Evolutionary conservation across 2,113 vertebrate genomes (phyloP), one percentile per base, ranked within the genome.

Genomic region (Podiceps cristatus): DNA sequence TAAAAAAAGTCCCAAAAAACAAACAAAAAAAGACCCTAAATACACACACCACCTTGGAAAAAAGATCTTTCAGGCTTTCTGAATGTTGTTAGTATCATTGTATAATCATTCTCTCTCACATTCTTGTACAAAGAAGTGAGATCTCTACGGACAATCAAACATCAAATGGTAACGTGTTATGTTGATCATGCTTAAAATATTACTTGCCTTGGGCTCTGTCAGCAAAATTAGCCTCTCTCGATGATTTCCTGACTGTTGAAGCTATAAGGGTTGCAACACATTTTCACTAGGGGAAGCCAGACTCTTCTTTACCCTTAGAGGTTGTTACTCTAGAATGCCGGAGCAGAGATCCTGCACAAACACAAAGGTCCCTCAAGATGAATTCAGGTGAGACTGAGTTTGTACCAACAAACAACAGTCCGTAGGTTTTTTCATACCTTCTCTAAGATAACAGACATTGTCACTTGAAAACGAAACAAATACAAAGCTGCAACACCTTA

Each of bases 131-230:
- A 88, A 93, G 79, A 58, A 86, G 42, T 31, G 44, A 72, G 33
- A 88, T 63, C 60, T 45, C 62, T 67, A 20, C 20, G 68, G 91
- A 95, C 56, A 92, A 71, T 55, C 28, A 82, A 77, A 67, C 50
- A 91, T 50, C 79, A 79, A 91, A 66, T 4, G 10, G 20, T 49
- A 90, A 79, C 13, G 25, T 2, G 0, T 88, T 93, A n/a, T 27
- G 67, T 67, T 80, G 66, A 63, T 67, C 5, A 2, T 47, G n/a
- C 55, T 92, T 87, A 89, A 95, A 96, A 89, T 93, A 79, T 16
- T 14, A 56, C 58, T 95, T 80, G 92, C 74, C 80, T 78, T 24
- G 19, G 78, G 93, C 63, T 85, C 89, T 94, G 80, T 83, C 88
- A 96, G 82, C 75, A 96, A 93, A 96, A 92, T 89, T 68, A 23